Evolutionary conservation across 1,140 invertebrate species (phyloP).

Genomic region (honey bee (Apis mellifera)): Amel_HAv3.1 CM009936.2:11682501-11683000

Average conservation of each 20-base stretch:
- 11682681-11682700: conserved; percentile 15
- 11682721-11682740: conserved; percentile 21
- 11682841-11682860: not conserved
- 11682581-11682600: conserved; percentile 39
- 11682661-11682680: conserved; percentile 17
- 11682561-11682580: conserved; percentile 42
- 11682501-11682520: not conserved
- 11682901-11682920: too few relatives aligned
- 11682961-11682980: too few relatives aligned
- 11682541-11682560: not conserved
- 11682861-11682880: too few relatives aligned
- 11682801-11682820: conserved; percentile 45
- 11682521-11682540: not conserved
- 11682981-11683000: too few relatives aligned
- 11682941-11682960: too few relatives aligned
- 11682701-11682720: conserved; percentile 22
- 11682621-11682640: conserved; percentile 46
- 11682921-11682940: too few relatives aligned
- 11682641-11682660: conserved; percentile 42
- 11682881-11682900: too few relatives aligned
- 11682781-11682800: conserved; percentile 1
- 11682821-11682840: conserved; percentile 70
- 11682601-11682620: conserved; percentile 21
- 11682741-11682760: not conserved
- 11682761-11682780: not conserved